Evolutionary conservation across 2,888 invertebrate species (phyloP).

Genomic region (Xanthia icteritia): DNA sequence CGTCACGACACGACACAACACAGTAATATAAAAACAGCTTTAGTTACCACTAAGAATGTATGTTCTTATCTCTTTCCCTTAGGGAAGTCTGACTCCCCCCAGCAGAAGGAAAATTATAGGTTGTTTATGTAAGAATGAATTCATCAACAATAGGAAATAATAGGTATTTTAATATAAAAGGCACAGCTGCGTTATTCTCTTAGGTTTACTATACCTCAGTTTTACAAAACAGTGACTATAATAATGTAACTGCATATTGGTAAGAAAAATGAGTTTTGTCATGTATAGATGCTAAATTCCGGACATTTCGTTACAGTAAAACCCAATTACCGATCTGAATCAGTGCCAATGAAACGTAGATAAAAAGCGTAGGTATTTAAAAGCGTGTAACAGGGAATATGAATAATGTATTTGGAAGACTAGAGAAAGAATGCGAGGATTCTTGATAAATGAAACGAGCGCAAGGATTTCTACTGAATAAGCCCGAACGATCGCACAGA

Average conservation of each 20-base stretch:
- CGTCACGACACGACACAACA: too few relatives aligned
- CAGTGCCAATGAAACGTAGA: constrained; percentile 36
- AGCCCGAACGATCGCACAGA: too few relatives aligned
- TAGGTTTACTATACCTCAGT: too few relatives aligned
- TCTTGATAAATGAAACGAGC: constrained; percentile 58
- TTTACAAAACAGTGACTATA: background rate
- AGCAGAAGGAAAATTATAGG: background rate
- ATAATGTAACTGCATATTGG: background rate
- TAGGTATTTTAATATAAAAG: background rate
- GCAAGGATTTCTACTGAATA: constrained; percentile 57
- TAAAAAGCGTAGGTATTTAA: constrained; percentile 40
- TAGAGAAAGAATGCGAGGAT: constrained; percentile 62
- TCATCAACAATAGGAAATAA: background rate
- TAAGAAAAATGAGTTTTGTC: constrained; percentile 1
- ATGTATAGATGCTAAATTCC: constrained; percentile 13
- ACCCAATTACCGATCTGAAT: constrained; percentile 41
- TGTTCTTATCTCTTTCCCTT: too few relatives aligned
- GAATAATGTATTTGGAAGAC: constrained; percentile 57
- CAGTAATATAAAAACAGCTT: too few relatives aligned
- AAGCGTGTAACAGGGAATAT: constrained; percentile 32
- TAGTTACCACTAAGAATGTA: too few relatives aligned
- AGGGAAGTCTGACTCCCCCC: too few relatives aligned
- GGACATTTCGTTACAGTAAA: background rate
- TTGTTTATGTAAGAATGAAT: background rate
- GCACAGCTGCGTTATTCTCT: background rate